Conservation (phyloP, 35 echinoderm and acorn worm genomes). For the Lytechinus pictus region DNA sequence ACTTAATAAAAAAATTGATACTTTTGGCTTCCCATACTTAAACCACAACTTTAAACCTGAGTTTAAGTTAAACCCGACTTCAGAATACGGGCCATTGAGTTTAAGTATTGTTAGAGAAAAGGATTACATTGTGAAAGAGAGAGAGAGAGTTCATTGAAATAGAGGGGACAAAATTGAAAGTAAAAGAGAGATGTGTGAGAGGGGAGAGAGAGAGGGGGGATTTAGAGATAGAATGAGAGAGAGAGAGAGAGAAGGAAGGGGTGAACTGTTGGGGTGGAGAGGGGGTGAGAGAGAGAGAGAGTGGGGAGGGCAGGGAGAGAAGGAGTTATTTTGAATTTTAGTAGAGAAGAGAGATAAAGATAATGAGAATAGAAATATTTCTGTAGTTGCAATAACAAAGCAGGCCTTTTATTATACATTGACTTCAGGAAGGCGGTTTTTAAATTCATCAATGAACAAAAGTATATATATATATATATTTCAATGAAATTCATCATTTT, state of each 20-base stretch:
- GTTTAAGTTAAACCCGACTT: no score
- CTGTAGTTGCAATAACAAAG: slow-evolving; percentile 3
- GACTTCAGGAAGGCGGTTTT: slow-evolving; percentile 7
- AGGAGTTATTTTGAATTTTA: not conserved
- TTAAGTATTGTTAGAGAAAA: not conserved
- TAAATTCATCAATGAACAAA: not conserved
- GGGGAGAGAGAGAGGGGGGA: not conserved
- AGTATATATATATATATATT: not conserved
- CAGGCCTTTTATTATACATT: not conserved
- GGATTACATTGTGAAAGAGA: not conserved
- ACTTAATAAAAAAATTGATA: no score
- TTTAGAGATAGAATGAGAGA: not conserved
- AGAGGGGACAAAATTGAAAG: not conserved
- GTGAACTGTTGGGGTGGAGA: no score
- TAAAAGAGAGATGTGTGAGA: not conserved
- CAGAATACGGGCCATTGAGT: no score
- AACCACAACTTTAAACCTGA: no score
- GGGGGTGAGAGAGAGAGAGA: not conserved
- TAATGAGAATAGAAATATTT: not conserved
- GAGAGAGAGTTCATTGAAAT: not conserved
- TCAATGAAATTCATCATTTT: not conserved
- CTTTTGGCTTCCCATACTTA: no score
- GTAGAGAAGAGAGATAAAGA: not conserved
- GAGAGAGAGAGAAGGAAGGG: no score
- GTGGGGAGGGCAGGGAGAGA: not conserved